Evolutionary conservation across 2,888 invertebrate species (phyloP).

Genomic region (Diogma glabrata): DNA sequence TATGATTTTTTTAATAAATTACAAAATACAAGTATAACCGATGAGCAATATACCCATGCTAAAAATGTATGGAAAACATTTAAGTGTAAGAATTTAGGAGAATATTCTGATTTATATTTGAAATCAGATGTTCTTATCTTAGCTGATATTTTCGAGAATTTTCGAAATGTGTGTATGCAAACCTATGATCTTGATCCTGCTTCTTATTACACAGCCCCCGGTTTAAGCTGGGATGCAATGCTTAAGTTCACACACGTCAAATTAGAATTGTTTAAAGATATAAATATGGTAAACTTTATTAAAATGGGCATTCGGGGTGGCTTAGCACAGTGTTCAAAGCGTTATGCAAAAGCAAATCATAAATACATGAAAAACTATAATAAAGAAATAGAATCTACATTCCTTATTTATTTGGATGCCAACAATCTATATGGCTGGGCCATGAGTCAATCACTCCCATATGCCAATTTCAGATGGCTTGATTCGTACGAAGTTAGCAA

Average conservation of each 20-base stretch:
- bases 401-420: conserved; percentile 19
- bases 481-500: conserved; percentile 10
- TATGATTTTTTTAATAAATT: not conserved
- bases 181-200: conserved; percentile 21
- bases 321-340: conserved; percentile 13
- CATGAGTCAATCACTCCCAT: conserved; percentile 22
- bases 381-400: not conserved
- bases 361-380: conserved; percentile 9
- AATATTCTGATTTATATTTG: conserved; percentile 3
- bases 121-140: not conserved
- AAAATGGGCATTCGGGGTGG: conserved; percentile 12
- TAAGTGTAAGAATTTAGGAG: not conserved
- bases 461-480: conserved; percentile 21
- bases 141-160: conserved; percentile 2
- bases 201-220: conserved; percentile 24
- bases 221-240: conserved; percentile 24
- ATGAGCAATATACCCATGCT: not conserved
- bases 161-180: not conserved
- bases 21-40: not conserved
- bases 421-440: conserved; percentile 21
- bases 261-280: conserved; percentile 13
- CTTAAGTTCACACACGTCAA: conserved; percentile 21
- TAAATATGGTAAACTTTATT: conserved; percentile 12
- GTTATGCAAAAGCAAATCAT: conserved; percentile 11
- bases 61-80: not conserved